A percentile compares a stretch with the other conserved stretches of the same genome.
These are phyloP conservation scores for Kryphioiulus occultus DNA, from an alignment of 2,888 invertebrate genomes.

Conservation along the genomic window DNA sequence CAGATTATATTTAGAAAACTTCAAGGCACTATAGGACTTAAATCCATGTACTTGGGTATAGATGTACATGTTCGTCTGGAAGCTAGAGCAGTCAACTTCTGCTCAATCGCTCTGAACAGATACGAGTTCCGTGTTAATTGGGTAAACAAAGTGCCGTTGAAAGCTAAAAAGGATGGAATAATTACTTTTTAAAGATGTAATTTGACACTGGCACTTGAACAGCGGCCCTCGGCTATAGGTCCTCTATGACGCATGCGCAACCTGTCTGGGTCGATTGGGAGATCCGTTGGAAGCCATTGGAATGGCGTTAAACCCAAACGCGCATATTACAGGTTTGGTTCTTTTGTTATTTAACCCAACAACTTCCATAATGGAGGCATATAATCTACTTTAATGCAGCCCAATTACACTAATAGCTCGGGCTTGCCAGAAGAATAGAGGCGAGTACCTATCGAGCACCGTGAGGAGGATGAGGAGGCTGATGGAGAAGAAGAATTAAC, in stretches of 20 bases:
- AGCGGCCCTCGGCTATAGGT: background rate
- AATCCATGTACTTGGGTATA: background rate
- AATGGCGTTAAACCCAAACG: slow-evolving; percentile 1
- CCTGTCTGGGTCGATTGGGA: background rate
- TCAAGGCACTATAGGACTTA: background rate
- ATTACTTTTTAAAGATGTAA: slow-evolving; percentile 35
- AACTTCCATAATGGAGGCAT: slow-evolving; percentile 49
- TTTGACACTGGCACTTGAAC: background rate
- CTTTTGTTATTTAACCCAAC: slow-evolving; percentile 45
- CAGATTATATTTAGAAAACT: background rate
- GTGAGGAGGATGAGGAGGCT: background rate
- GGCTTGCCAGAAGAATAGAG: slow-evolving; percentile 45
- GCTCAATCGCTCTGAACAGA: background rate
- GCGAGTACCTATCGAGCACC: background rate
- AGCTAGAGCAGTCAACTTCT: background rate
- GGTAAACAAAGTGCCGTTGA: background rate
- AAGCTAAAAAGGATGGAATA: slow-evolving; percentile 20
- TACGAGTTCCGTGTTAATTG: slow-evolving; percentile 19
- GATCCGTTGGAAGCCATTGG: background rate
- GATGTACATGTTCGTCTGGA: background rate
- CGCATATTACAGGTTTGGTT: slow-evolving; percentile 37
- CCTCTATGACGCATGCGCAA: background rate
- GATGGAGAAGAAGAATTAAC: slow-evolving; percentile 27
- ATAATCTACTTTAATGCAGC: slow-evolving; percentile 50
- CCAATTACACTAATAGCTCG: slow-evolving; percentile 52